Conservation (phyloP, 2,888 invertebrate species). For the Pseudococcus viburni region DNA sequence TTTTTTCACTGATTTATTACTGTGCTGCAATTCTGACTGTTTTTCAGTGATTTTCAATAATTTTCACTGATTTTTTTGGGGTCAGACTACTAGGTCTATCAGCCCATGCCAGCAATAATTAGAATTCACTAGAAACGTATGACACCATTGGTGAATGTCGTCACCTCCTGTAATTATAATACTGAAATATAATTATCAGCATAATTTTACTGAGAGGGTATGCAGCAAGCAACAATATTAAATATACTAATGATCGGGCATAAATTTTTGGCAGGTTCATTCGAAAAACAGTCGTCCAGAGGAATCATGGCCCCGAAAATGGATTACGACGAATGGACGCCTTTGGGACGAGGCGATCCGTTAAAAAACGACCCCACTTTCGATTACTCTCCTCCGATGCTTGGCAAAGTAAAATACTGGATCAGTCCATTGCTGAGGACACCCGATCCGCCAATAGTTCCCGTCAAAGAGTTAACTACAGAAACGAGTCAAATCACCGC, state of each 20-base stretch:
- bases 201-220: no score
- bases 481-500: slow-evolving; percentile 69
- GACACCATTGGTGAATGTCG: no score
- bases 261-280: slow-evolving; percentile 13
- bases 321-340: slow-evolving; percentile 90
- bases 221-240: no score
- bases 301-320: slow-evolving; percentile 77
- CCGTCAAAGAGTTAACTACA: slow-evolving; percentile 61
- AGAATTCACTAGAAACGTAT: no score
- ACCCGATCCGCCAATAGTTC: slow-evolving; percentile 73
- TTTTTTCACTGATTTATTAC: no score
- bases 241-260: not conserved
- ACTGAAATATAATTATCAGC: no score
- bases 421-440: slow-evolving; percentile 77
- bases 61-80: no score
- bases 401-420: slow-evolving; percentile 87
- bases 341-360: slow-evolving; percentile 86
- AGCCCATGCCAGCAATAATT: no score
- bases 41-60: no score
- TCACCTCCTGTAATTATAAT: no score
- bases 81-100: no score
- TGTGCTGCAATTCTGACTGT: no score
- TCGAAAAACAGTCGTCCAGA: slow-evolving; percentile 63
- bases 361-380: slow-evolving; percentile 88
- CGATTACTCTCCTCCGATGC: slow-evolving; percentile 86